phyloP scores from a whole-genome alignment of 1,140 invertebrate genomes.

The Gerris buenoi region DNA sequence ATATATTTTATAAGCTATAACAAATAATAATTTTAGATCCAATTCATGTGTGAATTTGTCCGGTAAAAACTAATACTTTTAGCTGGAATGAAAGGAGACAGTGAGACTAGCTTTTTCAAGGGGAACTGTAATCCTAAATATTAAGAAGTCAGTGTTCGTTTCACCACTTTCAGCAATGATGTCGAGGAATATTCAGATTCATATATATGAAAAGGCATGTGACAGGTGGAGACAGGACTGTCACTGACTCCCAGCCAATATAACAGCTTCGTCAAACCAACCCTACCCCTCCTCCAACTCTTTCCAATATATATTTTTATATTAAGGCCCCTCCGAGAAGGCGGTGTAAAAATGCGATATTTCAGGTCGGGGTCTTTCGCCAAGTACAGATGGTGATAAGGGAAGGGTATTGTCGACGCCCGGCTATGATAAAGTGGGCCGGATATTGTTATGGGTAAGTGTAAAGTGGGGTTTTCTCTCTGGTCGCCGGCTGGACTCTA shows the following conservation, averaged over 20 bases:
- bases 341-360: background rate
- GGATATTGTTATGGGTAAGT: constrained; percentile 10
- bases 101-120: background rate
- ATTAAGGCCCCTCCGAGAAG: background rate
- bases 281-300: background rate
- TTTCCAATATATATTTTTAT: background rate
- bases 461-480: constrained; percentile 5
- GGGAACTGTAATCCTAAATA: background rate
- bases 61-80: too few relatives aligned
- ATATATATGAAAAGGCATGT: background rate
- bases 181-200: background rate
- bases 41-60: too few relatives aligned
- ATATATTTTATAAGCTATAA: too few relatives aligned
- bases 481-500: constrained; percentile 6
- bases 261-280: background rate
- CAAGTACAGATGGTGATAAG: background rate
- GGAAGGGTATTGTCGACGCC: background rate
- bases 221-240: background rate
- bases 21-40: too few relatives aligned
- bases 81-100: too few relatives aligned
- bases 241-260: background rate
- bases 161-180: background rate
- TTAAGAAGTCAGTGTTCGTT: background rate
- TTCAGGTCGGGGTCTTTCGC: background rate
- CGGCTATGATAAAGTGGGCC: background rate